Evolutionary conservation across 2,888 invertebrate genomes (phyloP), one percentile per base, ranked within the genome.

Genomic region (Drosophila pullipes): DNA sequence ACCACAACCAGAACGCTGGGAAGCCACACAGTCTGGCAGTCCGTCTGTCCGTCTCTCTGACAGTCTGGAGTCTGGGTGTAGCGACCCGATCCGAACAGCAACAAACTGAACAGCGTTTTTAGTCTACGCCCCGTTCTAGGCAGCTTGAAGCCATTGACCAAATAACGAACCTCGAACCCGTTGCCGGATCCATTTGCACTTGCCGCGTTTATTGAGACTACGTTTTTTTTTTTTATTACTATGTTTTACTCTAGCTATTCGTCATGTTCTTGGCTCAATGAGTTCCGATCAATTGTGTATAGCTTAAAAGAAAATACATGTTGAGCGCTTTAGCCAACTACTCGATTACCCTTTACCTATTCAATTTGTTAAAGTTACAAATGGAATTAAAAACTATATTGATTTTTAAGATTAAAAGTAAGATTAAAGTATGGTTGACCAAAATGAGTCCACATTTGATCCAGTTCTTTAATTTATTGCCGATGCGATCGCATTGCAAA

Each of bases 141-240:
- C 85, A 74, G 72, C 62, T 57, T 50, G 41, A 83, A 80, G 88
- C 78, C 91, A 88, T 84, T 90, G 91, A 91, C 91, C 91, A 88
- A 89, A 70, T 87, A 91, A 89, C 75, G 89, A 79, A 82, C 68
- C 71, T 61, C 62, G 63, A 66, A 67, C 65, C 47, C 66, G 59
- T 55, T 73, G 58, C 67, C 78, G 64, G 70, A 70, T 66, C 76
- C 63, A 74, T 67, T 70, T 54, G 68, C 78, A 83, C 81, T 83
- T 83, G 78, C 57, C 67, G 47, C 54, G 35, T 69, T 72, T 67
- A 65, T 60, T 54, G 31, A 53, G 35, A 33, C 57, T 50, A 55
- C 55, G 39, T 57, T 61, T 62, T n/a, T 59, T 28, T 28, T 22
- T 53, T 53, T 63, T 55, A 73, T 73, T 63, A 71, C 55, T 60